Evolutionary conservation across 2,113 vertebrate species (phyloP).

Genomic region (Zosterops borbonicus): DNA sequence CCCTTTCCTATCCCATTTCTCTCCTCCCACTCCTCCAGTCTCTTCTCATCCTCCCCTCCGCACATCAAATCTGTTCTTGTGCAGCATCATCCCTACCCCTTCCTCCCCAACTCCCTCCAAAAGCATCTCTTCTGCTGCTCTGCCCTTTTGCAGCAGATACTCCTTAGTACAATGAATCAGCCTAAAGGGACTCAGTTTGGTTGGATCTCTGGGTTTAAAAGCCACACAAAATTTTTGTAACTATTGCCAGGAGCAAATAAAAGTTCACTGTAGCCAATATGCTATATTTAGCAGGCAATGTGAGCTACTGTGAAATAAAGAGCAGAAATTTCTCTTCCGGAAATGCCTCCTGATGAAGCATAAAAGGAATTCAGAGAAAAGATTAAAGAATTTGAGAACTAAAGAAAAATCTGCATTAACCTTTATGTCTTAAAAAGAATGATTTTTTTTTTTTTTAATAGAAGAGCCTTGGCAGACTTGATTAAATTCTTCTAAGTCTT

Average conservation of each 20-base stretch:
- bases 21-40: background rate
- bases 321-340: background rate
- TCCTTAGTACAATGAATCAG: background rate
- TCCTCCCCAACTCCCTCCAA: background rate
- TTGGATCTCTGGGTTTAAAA: background rate
- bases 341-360: background rate
- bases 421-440: background rate
- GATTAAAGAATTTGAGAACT: slow-evolving; percentile 28
- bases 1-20: background rate
- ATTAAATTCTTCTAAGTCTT: background rate
- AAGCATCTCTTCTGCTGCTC: background rate
- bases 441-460: background rate
- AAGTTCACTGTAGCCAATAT: background rate
- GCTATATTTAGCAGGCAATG: background rate
- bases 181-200: background rate
- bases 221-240: background rate
- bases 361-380: slow-evolving; percentile 6
- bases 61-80: background rate
- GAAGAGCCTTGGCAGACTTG: background rate
- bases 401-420: slow-evolving; percentile 22
- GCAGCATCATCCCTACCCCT: background rate
- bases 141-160: background rate
- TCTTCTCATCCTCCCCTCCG: background rate
- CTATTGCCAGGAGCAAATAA: background rate
- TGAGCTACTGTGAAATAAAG: background rate